A percentile compares a stretch with the other conserved stretches of the same genome.
phyloP scores from a whole-genome alignment of 2,113 vertebrate species.

The Spheniscus mendiculus region DNA sequence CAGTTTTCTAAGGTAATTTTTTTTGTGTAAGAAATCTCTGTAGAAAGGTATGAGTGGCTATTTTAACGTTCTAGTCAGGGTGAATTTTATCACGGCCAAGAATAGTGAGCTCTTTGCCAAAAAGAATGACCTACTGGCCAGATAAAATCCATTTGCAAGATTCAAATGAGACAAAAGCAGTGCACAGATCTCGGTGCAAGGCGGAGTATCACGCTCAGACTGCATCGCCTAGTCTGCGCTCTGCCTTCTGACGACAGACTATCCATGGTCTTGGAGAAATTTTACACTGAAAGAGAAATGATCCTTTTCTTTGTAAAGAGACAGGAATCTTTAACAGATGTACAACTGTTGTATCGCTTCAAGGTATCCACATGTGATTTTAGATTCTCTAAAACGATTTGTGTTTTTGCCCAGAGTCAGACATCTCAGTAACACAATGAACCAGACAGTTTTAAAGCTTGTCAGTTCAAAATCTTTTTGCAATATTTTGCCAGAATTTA shows the following conservation, averaged over 20 bases:
- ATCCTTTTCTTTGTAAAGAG: background rate
- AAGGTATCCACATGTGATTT: background rate
- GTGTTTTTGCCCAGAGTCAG: slow-evolving; percentile 12
- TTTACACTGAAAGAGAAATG: background rate
- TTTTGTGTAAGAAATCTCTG: background rate
- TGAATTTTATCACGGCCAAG: background rate
- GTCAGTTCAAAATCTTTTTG: background rate
- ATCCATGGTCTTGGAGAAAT: background rate
- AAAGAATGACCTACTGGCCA: background rate
- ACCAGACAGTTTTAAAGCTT: background rate
- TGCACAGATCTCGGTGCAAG: background rate
- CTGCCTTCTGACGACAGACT: background rate
- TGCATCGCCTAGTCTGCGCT: background rate
- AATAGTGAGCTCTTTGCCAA: background rate
- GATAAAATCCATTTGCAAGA: background rate
- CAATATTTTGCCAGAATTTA: background rate
- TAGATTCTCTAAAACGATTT: background rate
- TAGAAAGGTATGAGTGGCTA: background rate
- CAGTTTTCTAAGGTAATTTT: background rate
- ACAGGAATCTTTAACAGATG: background rate
- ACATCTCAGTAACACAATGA: background rate
- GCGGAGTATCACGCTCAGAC: background rate
- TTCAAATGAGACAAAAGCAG: background rate
- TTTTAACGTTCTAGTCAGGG: background rate
- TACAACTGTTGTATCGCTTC: background rate